phyloP scores from a whole-genome alignment of 2,797 vertebrate species.

The Garrulus glandarius region DNA sequence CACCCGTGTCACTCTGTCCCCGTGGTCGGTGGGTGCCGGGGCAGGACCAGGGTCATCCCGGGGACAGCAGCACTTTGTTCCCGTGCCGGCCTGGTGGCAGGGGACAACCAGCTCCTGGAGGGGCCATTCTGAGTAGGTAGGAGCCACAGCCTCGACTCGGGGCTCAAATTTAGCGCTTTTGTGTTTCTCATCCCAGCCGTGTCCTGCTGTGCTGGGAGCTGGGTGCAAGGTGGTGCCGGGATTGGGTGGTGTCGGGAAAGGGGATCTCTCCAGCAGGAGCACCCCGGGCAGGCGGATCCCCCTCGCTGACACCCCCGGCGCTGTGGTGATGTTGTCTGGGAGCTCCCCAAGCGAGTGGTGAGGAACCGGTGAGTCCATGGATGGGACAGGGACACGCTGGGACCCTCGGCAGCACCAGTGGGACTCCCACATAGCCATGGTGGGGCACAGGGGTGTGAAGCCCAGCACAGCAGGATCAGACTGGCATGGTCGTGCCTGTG shows the following conservation, averaged over 20 bases:
- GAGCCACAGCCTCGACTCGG: neutral
- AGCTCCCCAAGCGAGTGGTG: neutral
- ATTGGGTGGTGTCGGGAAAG: neutral
- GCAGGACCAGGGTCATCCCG: neutral
- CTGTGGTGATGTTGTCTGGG: fast-evolving
- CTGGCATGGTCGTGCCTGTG: fast-evolving
- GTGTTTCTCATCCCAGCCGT: fast-evolving
- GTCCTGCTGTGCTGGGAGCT: neutral
- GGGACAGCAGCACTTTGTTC: neutral
- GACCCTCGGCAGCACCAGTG: fast-evolving
- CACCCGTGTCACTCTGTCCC: neutral
- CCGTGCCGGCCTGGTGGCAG: neutral
- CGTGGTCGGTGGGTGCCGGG: neutral
- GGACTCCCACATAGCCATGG: fast-evolving
- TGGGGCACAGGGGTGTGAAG: neutral
- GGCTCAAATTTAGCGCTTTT: neutral
- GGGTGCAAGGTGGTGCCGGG: fast-evolving
- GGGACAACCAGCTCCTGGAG: neutral
- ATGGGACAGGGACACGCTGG: fast-evolving
- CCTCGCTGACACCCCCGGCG: fast-evolving
- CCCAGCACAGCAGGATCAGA: fast-evolving
- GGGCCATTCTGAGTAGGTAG: neutral
- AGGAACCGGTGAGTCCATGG: fast-evolving
- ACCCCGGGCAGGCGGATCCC: fast-evolving
- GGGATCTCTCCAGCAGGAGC: neutral